Percentiles rank a stretch among this genome's conserved stretches.
These are phyloP conservation scores for Sarcophilus harrisii DNA, from an alignment of 2,797 vertebrate species.

Conservation along the genomic window DNA sequence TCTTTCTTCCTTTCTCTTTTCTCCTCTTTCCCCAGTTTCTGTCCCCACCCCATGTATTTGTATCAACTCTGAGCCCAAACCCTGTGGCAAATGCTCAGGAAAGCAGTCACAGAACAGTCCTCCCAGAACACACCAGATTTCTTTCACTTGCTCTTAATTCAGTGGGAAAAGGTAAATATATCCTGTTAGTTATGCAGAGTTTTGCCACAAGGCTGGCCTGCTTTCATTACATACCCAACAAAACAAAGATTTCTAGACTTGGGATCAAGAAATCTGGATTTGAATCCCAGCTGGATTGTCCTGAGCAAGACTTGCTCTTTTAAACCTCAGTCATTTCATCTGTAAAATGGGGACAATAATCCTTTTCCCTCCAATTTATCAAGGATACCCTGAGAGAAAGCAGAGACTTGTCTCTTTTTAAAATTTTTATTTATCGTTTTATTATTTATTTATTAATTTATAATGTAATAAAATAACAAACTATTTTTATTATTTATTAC, in stretches of 20 bases:
- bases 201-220: background rate
- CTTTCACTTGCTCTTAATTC: background rate
- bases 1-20: background rate
- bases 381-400: background rate
- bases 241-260: background rate
- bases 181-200: constrained; percentile 67
- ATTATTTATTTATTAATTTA: too few relatives aligned
- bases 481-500: too few relatives aligned
- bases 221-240: background rate
- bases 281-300: background rate
- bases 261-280: background rate
- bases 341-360: background rate
- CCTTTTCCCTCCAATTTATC: background rate
- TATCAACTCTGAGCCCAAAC: background rate
- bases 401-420: too few relatives aligned
- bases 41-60: fast-evolving
- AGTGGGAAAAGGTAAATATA: background rate
- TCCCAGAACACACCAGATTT: background rate
- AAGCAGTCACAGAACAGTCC: background rate
- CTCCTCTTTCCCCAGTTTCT: too few relatives aligned
- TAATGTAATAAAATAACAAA: too few relatives aligned
- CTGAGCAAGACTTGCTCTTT: background rate
- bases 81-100: background rate
- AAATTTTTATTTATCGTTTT: too few relatives aligned
- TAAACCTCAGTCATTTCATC: background rate